Evolutionary conservation across 2,113 vertebrate species (phyloP).

Genomic region (Stictonetta naevosa): DNA sequence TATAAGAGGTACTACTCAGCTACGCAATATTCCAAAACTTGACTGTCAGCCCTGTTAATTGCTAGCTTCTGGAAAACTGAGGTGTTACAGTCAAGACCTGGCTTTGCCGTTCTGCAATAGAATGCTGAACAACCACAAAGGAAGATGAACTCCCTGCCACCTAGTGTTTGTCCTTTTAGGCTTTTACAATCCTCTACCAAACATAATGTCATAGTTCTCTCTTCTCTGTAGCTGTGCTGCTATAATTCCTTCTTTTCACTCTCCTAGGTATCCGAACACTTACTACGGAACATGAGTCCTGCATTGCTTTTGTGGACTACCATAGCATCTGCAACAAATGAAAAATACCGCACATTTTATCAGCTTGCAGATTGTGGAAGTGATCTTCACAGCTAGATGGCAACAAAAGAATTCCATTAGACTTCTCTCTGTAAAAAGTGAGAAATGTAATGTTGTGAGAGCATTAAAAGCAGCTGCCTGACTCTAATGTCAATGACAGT

Average conservation of each 20-base stretch:
- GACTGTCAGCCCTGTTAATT: background rate
- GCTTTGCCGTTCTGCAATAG: background rate
- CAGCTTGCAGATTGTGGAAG: background rate
- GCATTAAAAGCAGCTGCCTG: conserved; percentile 10
- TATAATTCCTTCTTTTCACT: background rate
- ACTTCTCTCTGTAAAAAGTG: background rate
- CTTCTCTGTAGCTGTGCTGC: background rate
- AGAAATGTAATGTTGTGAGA: background rate
- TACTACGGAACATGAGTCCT: background rate
- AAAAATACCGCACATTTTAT: background rate
- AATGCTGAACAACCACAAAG: background rate
- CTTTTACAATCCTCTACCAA: background rate
- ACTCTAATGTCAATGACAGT: background rate
- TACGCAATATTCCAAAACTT: background rate
- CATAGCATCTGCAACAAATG: background rate
- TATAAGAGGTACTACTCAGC: background rate
- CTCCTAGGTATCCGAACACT: background rate
- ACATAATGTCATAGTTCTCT: background rate
- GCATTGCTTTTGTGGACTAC: background rate
- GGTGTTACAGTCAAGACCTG: background rate
- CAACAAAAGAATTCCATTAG: conserved; percentile 62
- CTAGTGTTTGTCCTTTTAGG: background rate
- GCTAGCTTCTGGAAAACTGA: background rate
- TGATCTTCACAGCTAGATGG: conserved; percentile 67
- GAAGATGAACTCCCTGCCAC: background rate